Base-by-base conservation (phyloP, 2,888 invertebrate genomes). In the Melinaea menophilus region DNA sequence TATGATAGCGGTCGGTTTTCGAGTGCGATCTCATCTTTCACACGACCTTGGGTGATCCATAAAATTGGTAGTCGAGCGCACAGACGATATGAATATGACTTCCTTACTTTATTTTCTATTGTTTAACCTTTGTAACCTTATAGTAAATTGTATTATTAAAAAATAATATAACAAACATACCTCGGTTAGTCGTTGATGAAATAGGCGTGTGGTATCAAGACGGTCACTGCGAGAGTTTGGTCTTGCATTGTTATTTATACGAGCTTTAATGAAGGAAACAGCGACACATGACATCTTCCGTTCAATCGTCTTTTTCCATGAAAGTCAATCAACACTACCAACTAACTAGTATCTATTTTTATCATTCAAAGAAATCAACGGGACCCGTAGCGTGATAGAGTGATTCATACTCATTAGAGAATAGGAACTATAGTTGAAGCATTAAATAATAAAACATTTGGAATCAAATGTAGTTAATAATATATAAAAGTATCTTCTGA, bases 1-100 rank as follows among this genome's bases (percentile, higher is more conserved):
- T 77, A 76, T 77, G 75, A 71, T 58, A 69, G 77, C 76, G 75
- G 74, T 67, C 75, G 74, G 73, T 72, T 75, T 77, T 84, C 79
- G 69, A 67, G 77, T 86, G 77, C 81, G 70, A 73, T 81, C 77
- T 89, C 84, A 81, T 79, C 79, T 88, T 86, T 79, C 86, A 73
- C 68, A 69, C 74, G 79, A 79, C 84, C 85, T 86, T 87, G 78
- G 70, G 66, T 76, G 69, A 72, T 69, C 73, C 73, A 79, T 78
- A 72, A 74, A 75, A 75, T 75, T 66, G 67, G 71, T 73, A 70
- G 64, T 55, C 65, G 67, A 69, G 69, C 68, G 56, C 61, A 64
- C 60, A 54, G 56, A 33, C 22, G 46, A 35, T 46, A 61, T 34
- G 51, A 41, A 51, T 11, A 11, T 7, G 51, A 51, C 31, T 56